phyloP scores from a whole-genome alignment of 2,888 invertebrate genomes.

The Dryomyza anilis region DNA sequence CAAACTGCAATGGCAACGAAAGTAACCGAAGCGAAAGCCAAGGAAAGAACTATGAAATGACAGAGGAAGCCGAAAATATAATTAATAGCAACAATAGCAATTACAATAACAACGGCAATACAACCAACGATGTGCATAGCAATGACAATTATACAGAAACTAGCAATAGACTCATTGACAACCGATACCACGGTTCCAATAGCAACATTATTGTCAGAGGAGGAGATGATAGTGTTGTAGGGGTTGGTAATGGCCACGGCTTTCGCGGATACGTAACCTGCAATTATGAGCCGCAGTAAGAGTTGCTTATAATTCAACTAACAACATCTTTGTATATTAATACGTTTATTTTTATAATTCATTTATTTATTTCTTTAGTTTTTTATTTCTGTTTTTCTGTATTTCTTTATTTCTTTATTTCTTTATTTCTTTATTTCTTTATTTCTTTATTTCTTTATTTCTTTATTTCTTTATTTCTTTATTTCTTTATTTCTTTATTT shows the following conservation, averaged over 20 bases:
- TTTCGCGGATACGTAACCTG: slow-evolving; percentile 14
- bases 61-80: slow-evolving; percentile 4
- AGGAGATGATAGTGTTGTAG: slow-evolving; percentile 11
- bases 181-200: neutral
- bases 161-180: slow-evolving; percentile 18
- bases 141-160: slow-evolving; percentile 14
- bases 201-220: slow-evolving; percentile 18
- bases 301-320: slow-evolving; percentile 10
- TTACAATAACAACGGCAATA: slow-evolving; percentile 25
- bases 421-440: neutral
- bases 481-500: neutral
- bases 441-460: neutral
- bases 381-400: neutral
- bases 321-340: too few species aligned
- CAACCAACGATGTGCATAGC: slow-evolving; percentile 23
- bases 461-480: neutral
- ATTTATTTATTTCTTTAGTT: neutral
- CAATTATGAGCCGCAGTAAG: slow-evolving; percentile 24
- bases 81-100: slow-evolving; percentile 33
- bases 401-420: neutral
- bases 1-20: neutral
- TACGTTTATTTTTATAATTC: too few species aligned
- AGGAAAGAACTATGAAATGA: too few species aligned
- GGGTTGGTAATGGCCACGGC: slow-evolving; percentile 23
- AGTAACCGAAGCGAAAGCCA: too few species aligned